These are phyloP conservation scores for Elaeidobius kamerunicus DNA, from an alignment of 2,888 invertebrate species.

Conservation along the genomic window DNA sequence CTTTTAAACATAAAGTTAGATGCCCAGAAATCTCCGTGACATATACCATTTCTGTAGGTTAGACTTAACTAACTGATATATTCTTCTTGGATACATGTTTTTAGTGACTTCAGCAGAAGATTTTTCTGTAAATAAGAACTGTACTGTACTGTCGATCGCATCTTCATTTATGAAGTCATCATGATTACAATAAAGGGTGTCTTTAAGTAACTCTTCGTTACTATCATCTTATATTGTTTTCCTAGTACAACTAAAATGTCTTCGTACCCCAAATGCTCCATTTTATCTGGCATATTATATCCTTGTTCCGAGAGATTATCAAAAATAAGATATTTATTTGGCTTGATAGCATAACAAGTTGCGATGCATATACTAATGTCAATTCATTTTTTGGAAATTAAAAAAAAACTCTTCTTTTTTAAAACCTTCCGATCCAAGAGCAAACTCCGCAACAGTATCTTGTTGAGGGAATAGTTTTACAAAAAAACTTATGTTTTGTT, in stretches of 20 bases:
- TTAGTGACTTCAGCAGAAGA: constrained; percentile 34
- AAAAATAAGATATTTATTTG: constrained; percentile 44
- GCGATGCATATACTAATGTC: constrained; percentile 41
- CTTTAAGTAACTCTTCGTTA: constrained; percentile 34
- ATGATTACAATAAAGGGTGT: constrained; percentile 25
- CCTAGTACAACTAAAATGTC: constrained; percentile 36
- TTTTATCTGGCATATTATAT: constrained; percentile 39
- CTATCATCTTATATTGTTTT: constrained; percentile 33
- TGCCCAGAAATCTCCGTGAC: constrained; percentile 63
- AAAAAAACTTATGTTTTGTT: constrained; percentile 36
- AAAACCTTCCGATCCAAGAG: constrained; percentile 39
- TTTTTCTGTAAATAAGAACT: constrained; percentile 38
- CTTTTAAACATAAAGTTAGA: constrained; percentile 53
- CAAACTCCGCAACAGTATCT: constrained; percentile 36
- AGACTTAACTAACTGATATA: constrained; percentile 42
- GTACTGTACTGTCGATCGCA: constrained; percentile 39
- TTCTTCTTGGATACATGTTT: constrained; percentile 33
- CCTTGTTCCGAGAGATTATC: constrained; percentile 46
- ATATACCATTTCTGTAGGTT: constrained; percentile 53
- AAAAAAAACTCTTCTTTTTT: constrained; percentile 39
- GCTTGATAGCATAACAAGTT: constrained; percentile 42
- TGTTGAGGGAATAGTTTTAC: constrained; percentile 41
- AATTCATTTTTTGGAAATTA: constrained; percentile 31
- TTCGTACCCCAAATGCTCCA: constrained; percentile 38
- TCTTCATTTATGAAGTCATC: constrained; percentile 35